Base-by-base conservation (phyloP, 2,113 vertebrate species). In the Chlorodrepanis virens region DNA sequence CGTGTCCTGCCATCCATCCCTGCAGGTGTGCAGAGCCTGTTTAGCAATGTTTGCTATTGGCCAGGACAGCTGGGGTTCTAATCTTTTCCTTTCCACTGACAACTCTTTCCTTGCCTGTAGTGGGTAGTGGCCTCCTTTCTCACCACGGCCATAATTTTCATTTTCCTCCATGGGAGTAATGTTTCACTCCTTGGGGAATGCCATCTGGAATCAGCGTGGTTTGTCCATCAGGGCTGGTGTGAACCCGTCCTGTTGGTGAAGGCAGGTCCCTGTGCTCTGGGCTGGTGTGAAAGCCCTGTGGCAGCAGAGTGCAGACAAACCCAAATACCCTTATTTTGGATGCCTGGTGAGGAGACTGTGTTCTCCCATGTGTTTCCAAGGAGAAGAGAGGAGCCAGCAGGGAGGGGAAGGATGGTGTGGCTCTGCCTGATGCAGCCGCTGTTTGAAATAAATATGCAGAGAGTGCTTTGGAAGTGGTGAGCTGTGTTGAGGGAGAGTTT, bases 1-100 rank as follows among this genome's bases (percentile, higher is more conserved):
- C 12, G 4, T 40, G 23, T 78, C 37, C 13, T 79, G n/a, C 87
- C 12, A 14, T 50, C 80, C 16, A 15, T 76, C 33, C 64, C 33
- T 63, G 8, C 56, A 42, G 50, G 13, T 1, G 1, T 68, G 21
- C 2, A 3, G 29, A 75, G 15, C 35, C 42, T 7, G 2, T n/a
- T n/a, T 57, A n/a, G 7, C 1, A 8, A 11, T 2, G 0, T 52
- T 68, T 3, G 2, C 33, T 79, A 1, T 21, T 40, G 57, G 56
- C 16, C 5, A 5, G 5, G 12, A 24, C 42, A 82, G 8, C 16
- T 78, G 54, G 13, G 8, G 11, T 18, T 88, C 18, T 72, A 3
- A 39, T 65, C 8, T n/a, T 13, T 64, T 56, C 16, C 12, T 35
- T 86, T 33, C 16, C 13, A 50, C 27, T 1, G 6, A 14, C 2